These are phyloP conservation scores for Brenthis ino DNA, from an alignment of 2,888 invertebrate species.

Conservation along the genomic window DNA sequence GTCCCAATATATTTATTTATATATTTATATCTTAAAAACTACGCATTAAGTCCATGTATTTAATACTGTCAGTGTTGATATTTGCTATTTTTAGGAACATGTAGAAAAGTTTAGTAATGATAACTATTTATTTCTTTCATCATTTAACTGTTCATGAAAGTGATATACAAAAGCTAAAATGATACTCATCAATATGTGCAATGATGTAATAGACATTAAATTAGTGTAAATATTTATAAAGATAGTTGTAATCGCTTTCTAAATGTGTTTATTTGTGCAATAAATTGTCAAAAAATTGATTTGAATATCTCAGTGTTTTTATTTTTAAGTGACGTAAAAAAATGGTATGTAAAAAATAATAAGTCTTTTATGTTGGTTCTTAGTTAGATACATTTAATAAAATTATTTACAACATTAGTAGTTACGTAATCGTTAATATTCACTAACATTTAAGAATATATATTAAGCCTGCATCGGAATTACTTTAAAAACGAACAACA, in stretches of 20 bases:
- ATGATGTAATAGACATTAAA: constrained; percentile 20
- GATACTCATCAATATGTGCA: constrained; percentile 25
- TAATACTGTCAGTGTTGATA: too few relatives aligned
- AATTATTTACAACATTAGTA: constrained; percentile 67
- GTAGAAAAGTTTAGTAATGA: too few relatives aligned
- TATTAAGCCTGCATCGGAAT: constrained; percentile 30
- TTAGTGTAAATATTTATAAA: constrained; percentile 10
- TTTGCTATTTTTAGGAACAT: too few relatives aligned
- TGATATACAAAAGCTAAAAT: neutral
- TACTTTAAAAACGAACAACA: constrained; percentile 27
- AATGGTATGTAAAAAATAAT: constrained; percentile 30
- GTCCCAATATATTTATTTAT: too few relatives aligned
- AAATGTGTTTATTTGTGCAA: constrained; percentile 49
- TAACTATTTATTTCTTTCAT: neutral
- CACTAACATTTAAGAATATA: constrained; percentile 39
- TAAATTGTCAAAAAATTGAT: constrained; percentile 54
- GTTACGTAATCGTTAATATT: constrained; percentile 36
- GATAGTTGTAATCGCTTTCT: constrained; percentile 27
- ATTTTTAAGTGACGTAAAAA: constrained; percentile 16
- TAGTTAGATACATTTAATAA: constrained; percentile 53
- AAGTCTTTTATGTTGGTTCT: constrained; percentile 48
- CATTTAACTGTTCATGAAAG: neutral
- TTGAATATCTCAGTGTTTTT: constrained; percentile 40
- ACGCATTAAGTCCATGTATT: too few relatives aligned
- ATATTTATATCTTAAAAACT: too few relatives aligned